A percentile compares a stretch with the other conserved stretches of the same genome.
phyloP scores from a whole-genome alignment of 2,888 invertebrate species.

The Oscheius onirici region DNA sequence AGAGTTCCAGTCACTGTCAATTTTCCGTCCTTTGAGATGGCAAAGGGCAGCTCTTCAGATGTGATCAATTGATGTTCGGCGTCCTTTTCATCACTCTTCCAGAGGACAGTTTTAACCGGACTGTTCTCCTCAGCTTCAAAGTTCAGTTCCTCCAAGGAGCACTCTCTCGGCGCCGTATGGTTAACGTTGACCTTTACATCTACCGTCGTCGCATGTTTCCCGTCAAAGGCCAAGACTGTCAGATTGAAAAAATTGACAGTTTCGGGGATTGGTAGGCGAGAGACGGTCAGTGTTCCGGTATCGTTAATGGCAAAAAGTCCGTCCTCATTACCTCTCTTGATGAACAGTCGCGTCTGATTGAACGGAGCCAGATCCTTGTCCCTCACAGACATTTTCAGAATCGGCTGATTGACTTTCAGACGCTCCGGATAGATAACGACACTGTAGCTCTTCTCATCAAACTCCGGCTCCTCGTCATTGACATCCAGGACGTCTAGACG shows the following conservation, averaged over 20 bases:
- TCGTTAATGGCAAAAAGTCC: slow-evolving; percentile 54
- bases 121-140: slow-evolving; percentile 7
- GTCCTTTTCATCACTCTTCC: slow-evolving; percentile 1
- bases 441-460: slow-evolving; percentile 48
- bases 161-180: not conserved
- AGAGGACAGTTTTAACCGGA: slow-evolving; percentile 8
- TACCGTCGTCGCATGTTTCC: slow-evolving; percentile 74
- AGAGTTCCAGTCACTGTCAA: slow-evolving; percentile 19
- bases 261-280: slow-evolving; percentile 6
- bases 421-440: slow-evolving; percentile 38
- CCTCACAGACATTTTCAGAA: slow-evolving; percentile 30
- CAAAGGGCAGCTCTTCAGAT: slow-evolving; percentile 42
- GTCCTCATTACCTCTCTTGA: slow-evolving; percentile 57
- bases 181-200: slow-evolving; percentile 77
- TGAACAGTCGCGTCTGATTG: slow-evolving; percentile 56
- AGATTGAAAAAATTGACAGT: slow-evolving; percentile 33
- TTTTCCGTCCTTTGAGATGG: slow-evolving; percentile 38
- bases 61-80: slow-evolving; percentile 40
- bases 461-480: slow-evolving; percentile 73
- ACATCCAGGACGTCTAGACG: slow-evolving; percentile 67
- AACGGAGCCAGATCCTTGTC: slow-evolving; percentile 58
- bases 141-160: not conserved
- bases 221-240: slow-evolving; percentile 61
- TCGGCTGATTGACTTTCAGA: slow-evolving; percentile 28
- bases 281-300: slow-evolving; percentile 38